Base-by-base conservation (phyloP, 2,797 vertebrate genomes). In the Pangasius djambal region DNA sequence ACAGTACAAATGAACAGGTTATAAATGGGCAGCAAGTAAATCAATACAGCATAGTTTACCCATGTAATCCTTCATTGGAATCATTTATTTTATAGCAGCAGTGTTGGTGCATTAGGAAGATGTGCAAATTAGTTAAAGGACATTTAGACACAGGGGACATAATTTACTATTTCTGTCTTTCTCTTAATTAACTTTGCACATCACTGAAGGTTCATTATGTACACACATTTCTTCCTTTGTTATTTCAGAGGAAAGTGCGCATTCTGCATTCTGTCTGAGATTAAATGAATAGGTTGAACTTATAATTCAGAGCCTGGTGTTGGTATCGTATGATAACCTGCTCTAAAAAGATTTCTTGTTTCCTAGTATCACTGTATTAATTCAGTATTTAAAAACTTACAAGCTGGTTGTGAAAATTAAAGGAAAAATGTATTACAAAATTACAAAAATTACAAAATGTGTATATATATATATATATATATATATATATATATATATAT, bases 101-200 rank as follows among this genome's bases (percentile, higher is more conserved):
- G 37, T 2, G 25, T 44, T 22, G 6, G 75, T 16, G 34, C 20
- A 59, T 20, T 67, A 15, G 59, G n/a, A 83, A 83, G 86, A 13
- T 20, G 63, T n/a, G 37, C 69, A 40, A n/a, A 88, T 25, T 4
- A 31, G 9, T 40, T 52, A 82, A 82, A 82, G 77, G 86, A 69
- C 75, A n/a, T 87, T 59, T 52, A 72, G 65, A 31, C 31, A 83
- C 65, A 57, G 15, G 86, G 83, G 83, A 85, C 65, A 52, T 59
- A 4, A 13, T 88, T 88, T 72, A 55, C 25, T 57, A 13, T 83
- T 57, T 83, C 87, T 50, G 78, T 20, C 52, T 59, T 10, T 61
- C 48, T 70, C 50, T 87, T 72, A 85, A 85, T 85, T 69, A 69
- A 37, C 31, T 72, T 85, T 55, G 67, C 83, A 34, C 67, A 28